A percentile compares a stretch with the other conserved stretches of the same genome.
Conservation (phyloP, 2,797 vertebrate species). For the Coranthus polyacanthus region DNA sequence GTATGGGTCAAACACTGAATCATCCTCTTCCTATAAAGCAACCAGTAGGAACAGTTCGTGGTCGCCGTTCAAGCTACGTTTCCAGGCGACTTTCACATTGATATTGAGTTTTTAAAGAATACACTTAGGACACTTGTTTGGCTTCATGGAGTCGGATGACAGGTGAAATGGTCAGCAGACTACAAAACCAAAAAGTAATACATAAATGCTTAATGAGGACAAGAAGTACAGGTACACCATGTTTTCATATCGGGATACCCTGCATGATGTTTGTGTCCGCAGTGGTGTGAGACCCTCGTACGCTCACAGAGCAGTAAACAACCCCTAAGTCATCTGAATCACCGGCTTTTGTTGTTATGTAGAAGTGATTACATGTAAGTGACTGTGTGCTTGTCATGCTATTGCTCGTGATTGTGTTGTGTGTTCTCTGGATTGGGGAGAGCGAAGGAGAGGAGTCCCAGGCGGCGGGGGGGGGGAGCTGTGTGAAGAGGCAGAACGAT, state of each 20-base stretch:
- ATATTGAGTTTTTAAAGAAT: no score
- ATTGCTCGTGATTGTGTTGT: constrained; percentile 1
- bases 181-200: no score
- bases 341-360: constrained; percentile 21
- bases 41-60: no score
- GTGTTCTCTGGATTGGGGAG: constrained; percentile 52
- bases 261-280: constrained; percentile 25
- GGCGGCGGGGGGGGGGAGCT: not conserved
- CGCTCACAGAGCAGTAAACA: constrained; percentile 51
- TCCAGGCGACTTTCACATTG: no score
- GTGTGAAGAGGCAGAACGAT: constrained; percentile 33
- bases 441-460: not conserved
- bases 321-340: constrained; percentile 23
- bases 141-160: no score
- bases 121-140: no score
- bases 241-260: not conserved
- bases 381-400: constrained; percentile 14
- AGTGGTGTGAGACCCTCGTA: constrained; percentile 10
- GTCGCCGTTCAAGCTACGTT: no score
- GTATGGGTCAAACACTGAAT: no score
- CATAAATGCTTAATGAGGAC: no score
- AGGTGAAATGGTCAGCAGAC: no score
- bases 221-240: no score
- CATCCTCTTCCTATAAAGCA: no score
- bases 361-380: constrained; percentile 12